Base-by-base conservation (phyloP, 2,888 invertebrate genomes). In the Dermolepida albohirtum region DNA sequence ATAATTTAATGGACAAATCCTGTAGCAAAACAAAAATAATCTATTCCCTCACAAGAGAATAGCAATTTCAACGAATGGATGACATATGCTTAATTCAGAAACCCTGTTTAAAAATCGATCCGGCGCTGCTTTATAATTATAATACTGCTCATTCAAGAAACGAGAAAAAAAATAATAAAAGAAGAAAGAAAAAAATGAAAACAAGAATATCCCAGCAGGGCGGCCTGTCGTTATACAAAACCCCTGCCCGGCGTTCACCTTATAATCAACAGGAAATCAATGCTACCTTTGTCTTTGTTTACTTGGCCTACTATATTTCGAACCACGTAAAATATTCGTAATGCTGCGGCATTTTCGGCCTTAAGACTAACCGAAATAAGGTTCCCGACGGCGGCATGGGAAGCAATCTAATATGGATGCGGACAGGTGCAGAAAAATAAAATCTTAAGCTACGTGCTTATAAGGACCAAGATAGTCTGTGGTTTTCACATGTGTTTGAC, bases 401-500 rank as follows among this genome's bases (percentile, higher is more conserved):
- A 41, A 55, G 68, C 68, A 67, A 73, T 74, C 74, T 73, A 74
- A 73, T 71, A 69, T 72, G 69, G 73, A 74, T 74, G 74, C 74
- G 70, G 73, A 72, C 75, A 75, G 75, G 75, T 75, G 75, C 75
- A 74, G 69, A 67, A 55, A 51, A 67, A 67, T 64, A 59, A 63
- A 55, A 59, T 70, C 70, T 67, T 69, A 72, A 67, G 65, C 47
- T 34, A 64, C 59, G 43, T 64, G 70, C 72, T 74, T 71, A 73
- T 77, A 78, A 77, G 75, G 76, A 70, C 71, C 71, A 71, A 70
- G 72, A 76, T 74, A 54, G 77, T 70, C 67, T 67, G 70, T 63
- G 70, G 71, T 68, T 72, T 71, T 73, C 72, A 72, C 71, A 74
- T 76, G 75, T 74, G 74, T 77, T 76, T 78, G 80, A 79, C 80